phyloP scores from a whole-genome alignment of 1,140 invertebrate genomes.

The Cotesia chilonis region DNA sequence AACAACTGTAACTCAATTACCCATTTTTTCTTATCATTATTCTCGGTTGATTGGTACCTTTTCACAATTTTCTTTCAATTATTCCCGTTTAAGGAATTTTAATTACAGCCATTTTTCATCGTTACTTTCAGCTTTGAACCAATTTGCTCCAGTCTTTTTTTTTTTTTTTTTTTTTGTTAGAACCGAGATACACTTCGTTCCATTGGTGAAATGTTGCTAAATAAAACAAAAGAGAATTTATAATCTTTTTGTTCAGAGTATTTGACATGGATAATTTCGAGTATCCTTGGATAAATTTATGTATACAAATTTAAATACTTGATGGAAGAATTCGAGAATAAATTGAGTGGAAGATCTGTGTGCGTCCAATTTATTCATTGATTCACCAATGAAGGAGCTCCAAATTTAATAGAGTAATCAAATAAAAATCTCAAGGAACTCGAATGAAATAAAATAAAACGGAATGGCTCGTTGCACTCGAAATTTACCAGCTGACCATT shows the following conservation, averaged over 20 bases:
- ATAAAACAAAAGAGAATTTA: constrained; percentile 6
- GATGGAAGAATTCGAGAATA: not conserved
- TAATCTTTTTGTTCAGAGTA: constrained; percentile 10
- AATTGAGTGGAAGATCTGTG: constrained; percentile 16
- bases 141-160: not conserved
- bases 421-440: not conserved
- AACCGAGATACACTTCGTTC: constrained; percentile 29
- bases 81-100: constrained; percentile 35
- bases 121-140: not conserved
- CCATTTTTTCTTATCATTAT: constrained; percentile 21
- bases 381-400: not conserved
- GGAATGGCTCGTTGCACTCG: not conserved
- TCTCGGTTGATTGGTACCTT: constrained; percentile 36
- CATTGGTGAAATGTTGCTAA: not conserved
- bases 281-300: constrained; percentile 18
- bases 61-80: constrained; percentile 44
- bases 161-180: constrained; percentile 10
- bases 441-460: constrained; percentile 18
- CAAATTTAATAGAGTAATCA: not conserved
- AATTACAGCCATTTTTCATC: constrained; percentile 34
- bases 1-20: constrained; percentile 15
- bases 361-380: constrained; percentile 3
- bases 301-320: not conserved
- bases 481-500: constrained; percentile 32
- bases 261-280: constrained; percentile 12